Percentiles rank a stretch among this genome's conserved stretches.
Evolutionary conservation across 2,797 vertebrate species (phyloP).

Genomic region (Falco columbarius): DNA sequence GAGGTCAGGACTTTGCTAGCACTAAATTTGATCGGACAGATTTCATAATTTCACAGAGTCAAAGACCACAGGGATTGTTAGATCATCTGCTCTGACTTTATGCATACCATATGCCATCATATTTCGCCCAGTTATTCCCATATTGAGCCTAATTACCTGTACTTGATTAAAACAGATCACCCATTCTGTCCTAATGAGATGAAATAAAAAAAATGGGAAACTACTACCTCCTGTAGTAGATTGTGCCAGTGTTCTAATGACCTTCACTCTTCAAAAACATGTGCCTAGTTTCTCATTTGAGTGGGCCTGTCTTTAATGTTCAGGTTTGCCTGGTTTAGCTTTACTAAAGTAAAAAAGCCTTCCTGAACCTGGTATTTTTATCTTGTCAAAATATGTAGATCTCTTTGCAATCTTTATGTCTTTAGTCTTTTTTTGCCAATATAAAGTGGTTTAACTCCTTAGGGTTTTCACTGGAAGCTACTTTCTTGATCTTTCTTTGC

Average conservation of each 20-base stretch:
- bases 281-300: not conserved
- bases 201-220: not conserved
- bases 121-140: conserved; percentile 21
- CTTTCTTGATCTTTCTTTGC: not conserved
- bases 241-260: not conserved
- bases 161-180: conserved; percentile 52
- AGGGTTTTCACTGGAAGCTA: not conserved
- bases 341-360: not conserved
- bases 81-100: conserved; percentile 43
- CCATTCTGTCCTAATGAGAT: not conserved
- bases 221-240: not conserved
- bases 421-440: not conserved
- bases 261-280: not conserved
- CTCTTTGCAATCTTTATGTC: not conserved
- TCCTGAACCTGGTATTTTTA: not conserved
- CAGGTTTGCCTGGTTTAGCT: not conserved
- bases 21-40: not conserved
- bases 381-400: not conserved
- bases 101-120: conserved; percentile 29
- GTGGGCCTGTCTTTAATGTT: not conserved
- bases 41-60: conserved; percentile 7
- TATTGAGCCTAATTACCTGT: conserved; percentile 55
- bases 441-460: not conserved
- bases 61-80: conserved; percentile 21
- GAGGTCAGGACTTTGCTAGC: not conserved